phyloP scores from a whole-genome alignment of 1,140 invertebrate genomes.

The Ditylenchus dipsaci region DNA sequence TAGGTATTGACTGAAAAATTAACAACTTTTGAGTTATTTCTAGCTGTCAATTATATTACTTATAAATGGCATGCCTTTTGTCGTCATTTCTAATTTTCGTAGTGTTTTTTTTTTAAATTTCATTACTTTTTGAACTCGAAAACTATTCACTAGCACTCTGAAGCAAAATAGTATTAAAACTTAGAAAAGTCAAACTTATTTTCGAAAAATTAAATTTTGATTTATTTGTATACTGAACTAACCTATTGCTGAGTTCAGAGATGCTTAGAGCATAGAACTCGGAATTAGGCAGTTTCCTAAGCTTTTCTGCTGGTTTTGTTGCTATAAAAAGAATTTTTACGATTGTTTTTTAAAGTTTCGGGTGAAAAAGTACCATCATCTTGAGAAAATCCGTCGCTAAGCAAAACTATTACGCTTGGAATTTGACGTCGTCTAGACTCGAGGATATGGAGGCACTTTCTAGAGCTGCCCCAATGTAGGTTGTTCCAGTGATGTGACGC shows the following conservation, averaged over 20 bases:
- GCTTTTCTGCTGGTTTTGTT: constrained; percentile 30
- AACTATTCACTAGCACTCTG: too few relatives aligned
- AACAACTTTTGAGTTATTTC: constrained; percentile 4
- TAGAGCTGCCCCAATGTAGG: constrained; percentile 50
- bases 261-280: constrained; percentile 49
- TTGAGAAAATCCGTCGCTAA: constrained; percentile 52
- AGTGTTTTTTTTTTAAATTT: too few relatives aligned
- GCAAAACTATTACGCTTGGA: constrained; percentile 43
- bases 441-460: constrained; percentile 36
- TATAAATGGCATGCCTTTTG: too few relatives aligned
- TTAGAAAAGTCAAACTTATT: too few relatives aligned
- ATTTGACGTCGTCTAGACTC: constrained; percentile 27
- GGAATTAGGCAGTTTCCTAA: constrained; percentile 40
- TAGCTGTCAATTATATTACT: too few relatives aligned
- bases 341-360: background rate
- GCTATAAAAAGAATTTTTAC: background rate
- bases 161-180: too few relatives aligned
- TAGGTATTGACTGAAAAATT: constrained; percentile 32
- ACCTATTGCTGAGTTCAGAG: constrained; percentile 43
- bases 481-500: constrained; percentile 46
- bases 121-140: too few relatives aligned
- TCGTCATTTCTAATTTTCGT: too few relatives aligned
- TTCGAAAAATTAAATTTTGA: background rate
- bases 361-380: constrained; percentile 31
- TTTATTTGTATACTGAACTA: constrained; percentile 1